Percentiles rank a stretch among this genome's conserved stretches.
Evolutionary conservation across 1,140 invertebrate genomes (phyloP).

Genomic region (Choristoneura fumiferana): DNA sequence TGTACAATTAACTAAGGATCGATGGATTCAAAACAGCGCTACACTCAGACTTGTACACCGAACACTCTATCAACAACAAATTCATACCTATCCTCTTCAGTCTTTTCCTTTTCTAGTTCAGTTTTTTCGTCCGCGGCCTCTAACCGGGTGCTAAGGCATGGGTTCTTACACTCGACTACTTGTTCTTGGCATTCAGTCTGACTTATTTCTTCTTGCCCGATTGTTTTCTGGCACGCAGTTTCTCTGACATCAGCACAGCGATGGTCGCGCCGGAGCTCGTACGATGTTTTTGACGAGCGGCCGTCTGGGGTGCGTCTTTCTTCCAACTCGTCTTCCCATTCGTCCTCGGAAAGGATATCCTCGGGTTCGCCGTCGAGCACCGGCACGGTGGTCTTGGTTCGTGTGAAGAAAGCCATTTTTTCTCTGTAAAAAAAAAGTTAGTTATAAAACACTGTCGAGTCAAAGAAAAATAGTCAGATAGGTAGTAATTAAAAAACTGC

Average conservation of each 20-base stretch:
- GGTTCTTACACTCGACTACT: constrained; percentile 66
- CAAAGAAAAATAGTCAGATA: too few species aligned
- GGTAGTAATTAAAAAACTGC: too few species aligned
- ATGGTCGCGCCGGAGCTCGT: constrained; percentile 50
- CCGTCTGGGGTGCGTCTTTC: constrained; percentile 64
- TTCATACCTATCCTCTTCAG: constrained; percentile 81
- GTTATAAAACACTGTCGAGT: too few species aligned
- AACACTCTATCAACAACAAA: constrained; percentile 84
- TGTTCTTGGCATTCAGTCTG: constrained; percentile 17
- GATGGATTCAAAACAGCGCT: constrained; percentile 7
- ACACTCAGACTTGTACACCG: constrained; percentile 81
- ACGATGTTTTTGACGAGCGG: constrained; percentile 62
- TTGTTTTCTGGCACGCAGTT: constrained; percentile 12
- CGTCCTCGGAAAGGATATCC: constrained; percentile 55
- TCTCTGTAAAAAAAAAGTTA: constrained; percentile 83
- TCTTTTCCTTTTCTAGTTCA: constrained; percentile 55
- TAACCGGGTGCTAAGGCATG: constrained; percentile 37
- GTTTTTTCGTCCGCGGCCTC: constrained; percentile 34
- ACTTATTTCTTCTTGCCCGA: background rate
- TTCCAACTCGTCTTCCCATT: constrained; percentile 65
- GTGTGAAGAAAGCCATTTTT: constrained; percentile 97
- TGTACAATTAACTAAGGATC: background rate
- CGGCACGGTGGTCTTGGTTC: constrained; percentile 87
- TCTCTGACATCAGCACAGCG: constrained; percentile 29
- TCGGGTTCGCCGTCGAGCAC: constrained; percentile 83